Evolutionary conservation across 2,113 vertebrate genomes (phyloP), one percentile per base, ranked within the genome.

Genomic region (Myocastor coypus): DNA sequence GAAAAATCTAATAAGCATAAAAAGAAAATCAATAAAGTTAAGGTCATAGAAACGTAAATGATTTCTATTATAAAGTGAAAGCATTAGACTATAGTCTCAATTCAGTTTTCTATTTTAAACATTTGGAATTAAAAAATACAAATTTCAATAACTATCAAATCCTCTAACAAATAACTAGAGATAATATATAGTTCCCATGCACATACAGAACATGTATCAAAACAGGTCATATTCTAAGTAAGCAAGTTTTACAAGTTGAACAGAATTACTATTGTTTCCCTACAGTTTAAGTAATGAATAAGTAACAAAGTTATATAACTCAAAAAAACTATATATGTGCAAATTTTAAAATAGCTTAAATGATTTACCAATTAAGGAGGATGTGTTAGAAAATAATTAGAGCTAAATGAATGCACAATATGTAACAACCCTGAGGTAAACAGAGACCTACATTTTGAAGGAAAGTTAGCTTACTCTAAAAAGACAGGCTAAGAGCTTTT

Each of bases 81-180:
- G 20, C 55, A 66, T 55, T 94, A n/a, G 1, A 46, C 4, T 42
- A 9, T 9, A 89, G 9, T 87, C 7, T 85, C 14, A 4, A 55
- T 85, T 66, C 87, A 19, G 34, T 81, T 73, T 80, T 81, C 75
- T 87, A 82, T 28, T 68, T 90, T 40, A 68, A 94, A 78, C 75
- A 32, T 80, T 63, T 83, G 81, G 83, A 46, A 37, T 37, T 52
- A 77, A 66, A 84, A 88, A 42, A 64, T 71, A 89, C 2, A 89
- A 40, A 64, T 55, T 37, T 42, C 75, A 83, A 68, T n/a, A 37
- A 32, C 32, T 12, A 26, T 50, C 10, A 86, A 94, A 81, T 83
- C 40, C 6, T 92, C 59, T 19, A 30, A 20, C 55, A 57, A 73
- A 66, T 88, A 64, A 86, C 30, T 26, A 64, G 24, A 42, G 28